Percentiles rank a stretch among this genome's conserved stretches.
phyloP scores from a whole-genome alignment of 2,888 invertebrate species.

The Quadroppia sp. region DNA sequence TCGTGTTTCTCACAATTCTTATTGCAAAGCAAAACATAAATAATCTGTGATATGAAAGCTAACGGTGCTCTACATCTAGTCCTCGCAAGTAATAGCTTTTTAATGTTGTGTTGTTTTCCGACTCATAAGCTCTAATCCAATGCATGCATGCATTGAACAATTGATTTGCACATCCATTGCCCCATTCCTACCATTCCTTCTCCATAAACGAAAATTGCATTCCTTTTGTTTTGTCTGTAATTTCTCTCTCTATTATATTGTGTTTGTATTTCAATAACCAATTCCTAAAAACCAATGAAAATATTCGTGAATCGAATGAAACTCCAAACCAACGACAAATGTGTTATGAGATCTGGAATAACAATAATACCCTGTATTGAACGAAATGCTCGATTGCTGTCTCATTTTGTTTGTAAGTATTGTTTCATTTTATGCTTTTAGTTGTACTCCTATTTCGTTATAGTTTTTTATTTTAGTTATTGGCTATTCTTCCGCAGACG shows the following conservation, averaged over 20 bases:
- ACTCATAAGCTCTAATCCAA: neutral
- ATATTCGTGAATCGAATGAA: conserved; percentile 1
- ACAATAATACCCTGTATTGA: neutral
- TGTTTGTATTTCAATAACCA: neutral
- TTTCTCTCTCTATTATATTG: neutral
- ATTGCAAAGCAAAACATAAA: conserved; percentile 5
- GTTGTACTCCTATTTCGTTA: neutral
- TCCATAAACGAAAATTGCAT: neutral
- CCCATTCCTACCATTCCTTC: too few relatives aligned
- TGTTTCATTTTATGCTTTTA: neutral
- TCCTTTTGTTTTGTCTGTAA: neutral
- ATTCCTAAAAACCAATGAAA: neutral
- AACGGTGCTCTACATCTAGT: conserved; percentile 7
- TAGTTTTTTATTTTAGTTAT: too few relatives aligned
- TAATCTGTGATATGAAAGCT: conserved; percentile 8
- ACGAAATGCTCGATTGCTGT: neutral
- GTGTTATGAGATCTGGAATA: neutral
- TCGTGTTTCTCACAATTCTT: too few relatives aligned
- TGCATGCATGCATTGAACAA: conserved; percentile 8
- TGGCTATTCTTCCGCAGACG: too few relatives aligned
- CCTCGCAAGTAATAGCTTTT: conserved; percentile 25
- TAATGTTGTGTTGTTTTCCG: conserved; percentile 22
- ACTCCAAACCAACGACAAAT: conserved; percentile 4
- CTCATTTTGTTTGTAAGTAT: neutral
- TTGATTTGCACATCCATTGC: neutral